phyloP scores from a whole-genome alignment of 2,888 invertebrate species.

The Lissocephala sabroskyi region DNA sequence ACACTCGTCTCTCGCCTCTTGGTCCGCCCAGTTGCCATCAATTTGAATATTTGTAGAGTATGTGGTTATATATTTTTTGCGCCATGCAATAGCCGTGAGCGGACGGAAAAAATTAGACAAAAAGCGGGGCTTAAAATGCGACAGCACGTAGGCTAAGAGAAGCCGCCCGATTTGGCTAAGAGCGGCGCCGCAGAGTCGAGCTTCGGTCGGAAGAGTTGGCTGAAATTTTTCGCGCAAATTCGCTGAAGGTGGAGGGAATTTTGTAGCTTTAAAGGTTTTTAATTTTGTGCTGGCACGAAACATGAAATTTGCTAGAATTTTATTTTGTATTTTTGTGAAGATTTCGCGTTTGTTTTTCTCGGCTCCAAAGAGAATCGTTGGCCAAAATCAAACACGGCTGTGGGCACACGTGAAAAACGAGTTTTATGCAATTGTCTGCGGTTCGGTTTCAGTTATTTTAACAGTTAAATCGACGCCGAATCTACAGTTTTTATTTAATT shows the following conservation, averaged over 20 bases:
- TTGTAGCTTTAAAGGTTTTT: background rate
- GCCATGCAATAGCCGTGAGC: too few relatives aligned
- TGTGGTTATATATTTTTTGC: too few relatives aligned
- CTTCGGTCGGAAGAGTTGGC: too few relatives aligned
- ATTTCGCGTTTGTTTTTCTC: slow-evolving; percentile 18
- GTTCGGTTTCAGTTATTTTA: slow-evolving; percentile 16
- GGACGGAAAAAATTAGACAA: too few relatives aligned
- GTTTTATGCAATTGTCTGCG: slow-evolving; percentile 46
- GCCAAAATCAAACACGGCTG: too few relatives aligned
- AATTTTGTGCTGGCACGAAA: slow-evolving; percentile 8
- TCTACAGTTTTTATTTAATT: background rate
- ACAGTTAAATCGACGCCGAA: slow-evolving; percentile 14
- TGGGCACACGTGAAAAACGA: slow-evolving; percentile 58
- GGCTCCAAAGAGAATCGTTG: too few relatives aligned
- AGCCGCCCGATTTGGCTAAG: slow-evolving; percentile 18
- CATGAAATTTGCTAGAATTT: slow-evolving; percentile 30
- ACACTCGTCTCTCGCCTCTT: too few relatives aligned
- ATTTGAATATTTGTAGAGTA: slow-evolving; percentile 4
- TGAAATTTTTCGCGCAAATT: slow-evolving; percentile 18
- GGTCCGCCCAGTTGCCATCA: background rate
- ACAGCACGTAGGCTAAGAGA: slow-evolving; percentile 21
- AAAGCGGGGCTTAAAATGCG: too few relatives aligned
- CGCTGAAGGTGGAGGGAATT: too few relatives aligned
- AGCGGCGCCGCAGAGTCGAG: slow-evolving; percentile 17
- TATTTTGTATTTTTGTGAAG: slow-evolving; percentile 1